Evolutionary conservation across 1,140 invertebrate species (phyloP), one percentile per base, ranked within the genome.

Genomic region (Drosophila santomea): DNA sequence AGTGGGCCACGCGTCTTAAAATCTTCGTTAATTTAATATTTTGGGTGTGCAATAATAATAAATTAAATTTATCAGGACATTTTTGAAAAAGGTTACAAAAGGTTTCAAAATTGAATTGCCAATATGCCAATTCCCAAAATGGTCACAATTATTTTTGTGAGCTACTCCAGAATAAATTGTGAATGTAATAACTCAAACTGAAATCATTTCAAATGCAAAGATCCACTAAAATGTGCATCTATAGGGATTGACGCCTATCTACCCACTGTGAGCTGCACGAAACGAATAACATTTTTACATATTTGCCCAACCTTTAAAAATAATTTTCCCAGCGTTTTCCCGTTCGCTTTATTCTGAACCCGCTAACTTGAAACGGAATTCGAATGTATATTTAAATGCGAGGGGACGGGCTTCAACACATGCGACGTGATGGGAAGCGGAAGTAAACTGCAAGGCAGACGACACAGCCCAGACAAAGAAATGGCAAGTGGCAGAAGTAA

Each of bases 341-440:
- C 64, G 48, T 68, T 77, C 73, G 67, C 80, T 88, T 83, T 82
- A 73, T 76, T 85, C 63, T 45, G 76, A 68, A 57, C 76, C 77
- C 67, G 80, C 81, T 85, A 85, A 86, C 81, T 85, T 85, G 82
- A 86, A 85, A 81, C 78, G 82, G 82, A 86, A 85, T 86, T 81
- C 82, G 78, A 85, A 85, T 85, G 82, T 74, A 78, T 81, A 85
- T 85, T 80, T 77, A 85, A 80, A 71, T 77, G 67, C 63, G 58
- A 60, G 63, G 48, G 47, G 47, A 36, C 38, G 45, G 35, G 25
- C 0, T 35, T 39, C 66, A 54, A 54, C 39, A 25, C 55, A 41
- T 23, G 23, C 11, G 38, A 47, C 54, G 56, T 12, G 51, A 15
- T 36, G 38, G 44, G 55, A 39, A 67, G 63, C 35, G 44, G 63